Percentiles rank a stretch among this genome's conserved stretches.
Conservation (phyloP, 2,888 invertebrate genomes). For the Escarpia spicata region DNA sequence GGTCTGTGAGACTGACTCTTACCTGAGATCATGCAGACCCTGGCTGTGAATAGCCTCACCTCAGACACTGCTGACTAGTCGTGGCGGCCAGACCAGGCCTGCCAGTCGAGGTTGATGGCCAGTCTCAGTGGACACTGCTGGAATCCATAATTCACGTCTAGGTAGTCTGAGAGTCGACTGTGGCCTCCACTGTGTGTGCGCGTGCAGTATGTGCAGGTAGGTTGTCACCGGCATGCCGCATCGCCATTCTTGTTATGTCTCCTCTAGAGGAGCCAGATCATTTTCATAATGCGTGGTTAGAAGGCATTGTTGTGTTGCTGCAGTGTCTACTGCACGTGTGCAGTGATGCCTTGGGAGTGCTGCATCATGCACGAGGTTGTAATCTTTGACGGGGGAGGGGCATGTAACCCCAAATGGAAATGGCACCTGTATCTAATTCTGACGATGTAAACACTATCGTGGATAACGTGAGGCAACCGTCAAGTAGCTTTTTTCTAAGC, state of each 20-base stretch:
- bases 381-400: not conserved
- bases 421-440: not conserved
- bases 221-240: not conserved
- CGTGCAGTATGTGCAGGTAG: not conserved
- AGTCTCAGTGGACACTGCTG: not conserved
- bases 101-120: not conserved
- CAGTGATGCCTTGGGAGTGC: not conserved
- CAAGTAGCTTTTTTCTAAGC: not conserved
- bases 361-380: not conserved
- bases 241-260: not conserved
- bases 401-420: not conserved
- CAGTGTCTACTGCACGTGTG: not conserved
- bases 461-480: not conserved
- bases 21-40: slow-evolving; percentile 6
- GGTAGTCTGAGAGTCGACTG: not conserved
- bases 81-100: not conserved
- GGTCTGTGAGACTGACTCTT: not conserved
- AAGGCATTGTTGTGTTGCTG: not conserved
- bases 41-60: not conserved
- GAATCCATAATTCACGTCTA: not conserved
- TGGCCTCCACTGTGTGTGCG: not conserved
- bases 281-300: slow-evolving; percentile 7
- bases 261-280: not conserved
- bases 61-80: not conserved
- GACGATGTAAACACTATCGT: not conserved